Conservation (phyloP, 2,113 vertebrate genomes). For the Channa argus region DNA sequence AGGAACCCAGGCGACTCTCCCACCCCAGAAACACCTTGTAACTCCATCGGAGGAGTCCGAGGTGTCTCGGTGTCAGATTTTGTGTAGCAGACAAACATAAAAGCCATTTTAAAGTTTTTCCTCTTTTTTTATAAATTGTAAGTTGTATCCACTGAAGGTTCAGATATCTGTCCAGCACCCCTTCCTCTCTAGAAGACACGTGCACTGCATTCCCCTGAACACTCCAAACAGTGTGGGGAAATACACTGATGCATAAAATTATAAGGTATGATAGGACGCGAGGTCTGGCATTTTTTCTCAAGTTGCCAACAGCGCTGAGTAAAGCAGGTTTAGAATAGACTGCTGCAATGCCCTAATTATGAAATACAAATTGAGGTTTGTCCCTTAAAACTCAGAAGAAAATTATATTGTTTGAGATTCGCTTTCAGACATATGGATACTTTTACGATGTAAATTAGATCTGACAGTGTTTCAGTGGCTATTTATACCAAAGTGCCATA, state of each 20-base stretch:
- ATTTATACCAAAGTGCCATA: constrained; percentile 78
- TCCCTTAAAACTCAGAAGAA: constrained; percentile 37
- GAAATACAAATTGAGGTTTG: constrained; percentile 62
- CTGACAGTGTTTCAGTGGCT: constrained; percentile 70
- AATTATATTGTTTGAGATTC: constrained; percentile 58
- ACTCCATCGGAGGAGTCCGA: too few species aligned
- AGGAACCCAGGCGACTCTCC: too few species aligned
- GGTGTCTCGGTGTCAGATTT: too few species aligned
- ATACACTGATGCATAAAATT: constrained; percentile 75
- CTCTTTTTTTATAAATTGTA: too few species aligned
- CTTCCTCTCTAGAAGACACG: constrained; percentile 38
- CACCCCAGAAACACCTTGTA: too few species aligned
- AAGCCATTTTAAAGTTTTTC: too few species aligned
- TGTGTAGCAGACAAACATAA: too few species aligned
- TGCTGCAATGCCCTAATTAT: constrained; percentile 55
- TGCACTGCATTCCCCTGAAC: constrained; percentile 30
- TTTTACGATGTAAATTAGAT: constrained; percentile 70
- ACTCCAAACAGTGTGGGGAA: constrained; percentile 50
- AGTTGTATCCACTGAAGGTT: not conserved
- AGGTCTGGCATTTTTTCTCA: constrained; percentile 29
- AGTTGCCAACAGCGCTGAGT: constrained; percentile 36
- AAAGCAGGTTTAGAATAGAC: constrained; percentile 63
- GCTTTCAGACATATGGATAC: constrained; percentile 48
- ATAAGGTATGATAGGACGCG: constrained; percentile 56
- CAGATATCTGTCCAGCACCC: constrained; percentile 15